Percentiles rank a stretch among this genome's conserved stretches.
Evolutionary conservation across 35 echinoderm and acorn worm species (phyloP).

Genomic region (Apostichopus japonicus): DNA sequence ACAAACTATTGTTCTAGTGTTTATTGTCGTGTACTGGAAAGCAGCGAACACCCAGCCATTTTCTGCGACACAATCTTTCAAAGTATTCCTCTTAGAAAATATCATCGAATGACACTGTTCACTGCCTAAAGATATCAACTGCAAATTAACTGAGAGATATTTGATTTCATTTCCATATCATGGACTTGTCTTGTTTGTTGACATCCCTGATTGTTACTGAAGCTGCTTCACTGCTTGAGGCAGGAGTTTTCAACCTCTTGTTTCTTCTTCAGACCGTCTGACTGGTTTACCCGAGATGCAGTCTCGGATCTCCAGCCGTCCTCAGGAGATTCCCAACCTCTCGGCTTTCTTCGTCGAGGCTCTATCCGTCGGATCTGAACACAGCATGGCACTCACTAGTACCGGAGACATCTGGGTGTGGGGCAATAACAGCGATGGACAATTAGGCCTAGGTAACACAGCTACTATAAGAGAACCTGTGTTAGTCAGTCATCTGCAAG

Average conservation of each 20-base stretch:
- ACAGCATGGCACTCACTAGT: constrained; percentile 86
- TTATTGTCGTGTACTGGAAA: no score
- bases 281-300: constrained; percentile 86
- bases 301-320: constrained; percentile 73
- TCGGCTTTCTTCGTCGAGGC: constrained; percentile 91
- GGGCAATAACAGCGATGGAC: constrained; percentile 92
- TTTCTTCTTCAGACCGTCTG: constrained; percentile 78
- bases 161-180: no score
- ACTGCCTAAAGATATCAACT: no score
- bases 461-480: constrained; percentile 85
- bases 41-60: no score
- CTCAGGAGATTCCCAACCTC: constrained; percentile 75
- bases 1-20: no score
- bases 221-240: no score
- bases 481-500: constrained; percentile 72
- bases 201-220: no score
- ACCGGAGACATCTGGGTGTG: constrained; percentile 93
- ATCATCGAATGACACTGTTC: no score
- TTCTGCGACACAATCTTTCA: no score
- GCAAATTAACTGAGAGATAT: neutral
- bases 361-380: constrained; percentile 85
- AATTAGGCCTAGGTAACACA: constrained; percentile 74
- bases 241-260: no score
- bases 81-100: no score
- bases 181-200: no score